Base-by-base conservation (phyloP, 2,797 vertebrate genomes). In the Dendrocincla tyrannina region DNA sequence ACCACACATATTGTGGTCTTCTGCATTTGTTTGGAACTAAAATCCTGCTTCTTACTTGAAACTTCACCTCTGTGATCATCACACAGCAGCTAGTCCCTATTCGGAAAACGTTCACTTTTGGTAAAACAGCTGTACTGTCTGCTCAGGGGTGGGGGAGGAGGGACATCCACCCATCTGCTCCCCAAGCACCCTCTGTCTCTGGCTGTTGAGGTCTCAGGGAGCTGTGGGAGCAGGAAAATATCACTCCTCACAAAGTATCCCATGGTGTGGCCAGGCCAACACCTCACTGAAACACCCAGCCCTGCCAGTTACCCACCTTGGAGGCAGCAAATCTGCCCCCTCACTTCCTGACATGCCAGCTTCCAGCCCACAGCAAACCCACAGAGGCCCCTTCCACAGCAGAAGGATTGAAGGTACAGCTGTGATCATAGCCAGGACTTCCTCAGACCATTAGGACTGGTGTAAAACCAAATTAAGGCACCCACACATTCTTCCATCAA, bases 11-110 rank as follows among this genome's bases (percentile, higher is more conserved):
- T 66, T 94, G 83, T 74, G 67, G 70, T n/a, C 55, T 87, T 69
- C 91, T 74, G 52, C 33, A 92, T 85, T 79, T 93, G 46, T 69
- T 93, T 80, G 74, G 33, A 88, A 95, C 95, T 94, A 86, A 96
- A 96, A 89, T 35, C 46, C 55, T 52, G 32, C 33, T 79, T 67
- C 62, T 81, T 73, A 55, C 15, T 91, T 77, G 68, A 77, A 89
- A 93, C 55, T 7, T 85, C 79, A 66, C 35, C 16, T 91, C 76
- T 56, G 14, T 53, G 49, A n/a, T 39, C 66, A 47, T 78, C 14
- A 24, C 47, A 33, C 6, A 32, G 22, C 37, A 74, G 22, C 47
- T 60, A 80, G 32, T 30, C 42, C 46, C 7, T 55, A 8, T 70
- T 39, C 19, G 55, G 79, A 46, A 67, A 69, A 47, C 17, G 24